Percentiles rank a stretch among this genome's conserved stretches.
phyloP scores from a whole-genome alignment of 2,888 invertebrate species.

The Emmelina monodactyla region DNA sequence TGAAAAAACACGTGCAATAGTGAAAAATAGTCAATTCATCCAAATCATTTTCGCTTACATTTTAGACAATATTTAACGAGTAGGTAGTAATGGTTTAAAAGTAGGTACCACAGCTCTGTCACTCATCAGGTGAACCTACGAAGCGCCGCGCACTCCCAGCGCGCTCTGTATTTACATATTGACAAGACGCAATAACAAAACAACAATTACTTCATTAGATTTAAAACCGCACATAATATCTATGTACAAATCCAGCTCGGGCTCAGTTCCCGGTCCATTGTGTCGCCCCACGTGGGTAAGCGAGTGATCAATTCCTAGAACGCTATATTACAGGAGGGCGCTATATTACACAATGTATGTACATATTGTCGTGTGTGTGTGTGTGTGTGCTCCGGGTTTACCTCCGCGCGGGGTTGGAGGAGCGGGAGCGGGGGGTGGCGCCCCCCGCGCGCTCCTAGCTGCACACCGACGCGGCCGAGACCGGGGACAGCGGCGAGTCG shows the following conservation, averaged over 20 bases:
- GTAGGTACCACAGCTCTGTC: conserved; percentile 27
- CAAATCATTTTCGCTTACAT: conserved; percentile 33
- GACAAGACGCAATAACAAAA: conserved; percentile 57
- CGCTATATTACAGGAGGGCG: conserved; percentile 23
- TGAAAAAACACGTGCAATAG: conserved; percentile 53
- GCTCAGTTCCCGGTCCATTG: conserved; percentile 35
- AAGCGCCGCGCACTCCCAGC: conserved; percentile 36
- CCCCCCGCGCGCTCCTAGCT: conserved; percentile 79
- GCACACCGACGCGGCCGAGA: conserved; percentile 91
- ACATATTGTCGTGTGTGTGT: conserved; percentile 63
- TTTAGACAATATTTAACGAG: not conserved
- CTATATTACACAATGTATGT: conserved; percentile 64
- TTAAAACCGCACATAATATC: conserved; percentile 48
- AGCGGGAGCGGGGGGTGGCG: conserved; percentile 62
- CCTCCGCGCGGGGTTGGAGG: conserved; percentile 60
- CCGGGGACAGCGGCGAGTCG: conserved; percentile 85
- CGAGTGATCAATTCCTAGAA: conserved; percentile 42
- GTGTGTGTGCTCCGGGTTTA: conserved; percentile 49
- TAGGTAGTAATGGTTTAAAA: conserved; percentile 16
- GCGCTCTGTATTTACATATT: conserved; percentile 52
- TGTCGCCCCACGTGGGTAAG: conserved; percentile 6
- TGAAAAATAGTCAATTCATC: conserved; percentile 44
- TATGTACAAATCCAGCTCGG: conserved; percentile 53
- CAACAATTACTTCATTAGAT: conserved; percentile 39
- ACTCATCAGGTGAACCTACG: conserved; percentile 31